Evolutionary conservation across 2,113 vertebrate species (phyloP), one percentile per base, ranked within the genome.

Genomic region (Ictalurus punctatus): DNA sequence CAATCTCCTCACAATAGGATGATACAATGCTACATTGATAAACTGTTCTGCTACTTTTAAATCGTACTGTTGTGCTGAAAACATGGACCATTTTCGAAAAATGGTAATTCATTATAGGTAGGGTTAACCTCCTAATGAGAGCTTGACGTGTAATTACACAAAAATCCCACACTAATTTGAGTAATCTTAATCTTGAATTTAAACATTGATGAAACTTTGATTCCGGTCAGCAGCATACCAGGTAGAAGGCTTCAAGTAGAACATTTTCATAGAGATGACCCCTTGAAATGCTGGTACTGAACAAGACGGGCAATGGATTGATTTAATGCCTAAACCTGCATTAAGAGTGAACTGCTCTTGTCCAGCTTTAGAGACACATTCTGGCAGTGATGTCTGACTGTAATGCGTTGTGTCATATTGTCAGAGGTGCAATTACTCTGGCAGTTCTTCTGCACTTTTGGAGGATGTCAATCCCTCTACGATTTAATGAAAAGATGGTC

Each of bases 361-460:
- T 52, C 67, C 74, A 61, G 67, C 61, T 84, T 52, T 83, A 61
- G 54, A 86, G 76, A 74, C 14, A 52, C 56, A 58, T 65, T 34
- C 58, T 59, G 74, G 58, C 89, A 73, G 87, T 89, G 85, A 86
- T 48, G 44, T 86, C 82, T 86, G 71, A 91, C 74, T 89, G 37
- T 91, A 90, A 92, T 88, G 84, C 58, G 69, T 78, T 86, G 83
- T 91, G 92, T 91, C 90, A 90, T 90, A 84, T 90, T 91, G 88
- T 92, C 91, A 91, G 84, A 80, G 78, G 61, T 85, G 83, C 83
- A 91, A 90, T 92, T 90, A 89, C 83, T 71, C 54, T 87, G 81
- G 86, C 65, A 71, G 44, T 87, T 61, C 85, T 81, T 78, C 76
- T 27, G 17, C 83, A 54, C 59, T 87, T 44, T 86, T 56, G 40